phyloP scores from a whole-genome alignment of 2,888 invertebrate genomes.

The Cephus sareptanus region DNA sequence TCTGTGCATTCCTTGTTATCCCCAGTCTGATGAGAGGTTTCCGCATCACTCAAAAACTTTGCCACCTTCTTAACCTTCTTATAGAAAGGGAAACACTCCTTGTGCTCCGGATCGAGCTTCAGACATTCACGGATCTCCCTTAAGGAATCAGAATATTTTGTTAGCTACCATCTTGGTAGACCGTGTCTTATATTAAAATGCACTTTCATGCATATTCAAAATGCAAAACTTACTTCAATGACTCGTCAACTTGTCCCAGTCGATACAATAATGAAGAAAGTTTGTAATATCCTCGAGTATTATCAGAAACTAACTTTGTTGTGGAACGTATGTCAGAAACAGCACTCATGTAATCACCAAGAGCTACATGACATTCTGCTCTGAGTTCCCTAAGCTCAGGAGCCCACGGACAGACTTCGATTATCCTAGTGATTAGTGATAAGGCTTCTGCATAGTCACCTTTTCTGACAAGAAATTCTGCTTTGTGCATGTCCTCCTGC shows the following conservation, averaged over 20 bases:
- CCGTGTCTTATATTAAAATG: not conserved
- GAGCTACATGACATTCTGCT: constrained; percentile 83
- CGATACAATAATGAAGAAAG: constrained; percentile 89
- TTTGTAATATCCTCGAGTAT: constrained; percentile 86
- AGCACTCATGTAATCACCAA: constrained; percentile 86
- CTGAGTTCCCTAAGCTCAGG: constrained; percentile 84
- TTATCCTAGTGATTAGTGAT: constrained; percentile 72
- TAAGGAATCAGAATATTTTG: not conserved
- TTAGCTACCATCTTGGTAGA: not conserved
- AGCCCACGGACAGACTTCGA: constrained; percentile 93
- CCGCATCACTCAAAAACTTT: constrained; percentile 78
- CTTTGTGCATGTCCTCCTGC: constrained; percentile 73
- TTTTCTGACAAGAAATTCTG: constrained; percentile 73
- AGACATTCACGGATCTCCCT: constrained; percentile 96
- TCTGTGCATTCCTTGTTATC: constrained; percentile 77
- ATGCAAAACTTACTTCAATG: constrained; percentile 75
- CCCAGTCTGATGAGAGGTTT: constrained; percentile 71
- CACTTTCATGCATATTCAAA: not conserved
- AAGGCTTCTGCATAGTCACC: constrained; percentile 73
- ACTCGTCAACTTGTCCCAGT: constrained; percentile 91
- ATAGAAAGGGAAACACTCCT: constrained; percentile 94
- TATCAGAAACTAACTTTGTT: constrained; percentile 91
- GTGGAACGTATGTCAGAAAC: constrained; percentile 91
- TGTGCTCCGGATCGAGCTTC: constrained; percentile 97
- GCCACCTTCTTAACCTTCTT: constrained; percentile 95